Conservation (phyloP, 2,888 invertebrate species). For the Mythimna pallens region DNA sequence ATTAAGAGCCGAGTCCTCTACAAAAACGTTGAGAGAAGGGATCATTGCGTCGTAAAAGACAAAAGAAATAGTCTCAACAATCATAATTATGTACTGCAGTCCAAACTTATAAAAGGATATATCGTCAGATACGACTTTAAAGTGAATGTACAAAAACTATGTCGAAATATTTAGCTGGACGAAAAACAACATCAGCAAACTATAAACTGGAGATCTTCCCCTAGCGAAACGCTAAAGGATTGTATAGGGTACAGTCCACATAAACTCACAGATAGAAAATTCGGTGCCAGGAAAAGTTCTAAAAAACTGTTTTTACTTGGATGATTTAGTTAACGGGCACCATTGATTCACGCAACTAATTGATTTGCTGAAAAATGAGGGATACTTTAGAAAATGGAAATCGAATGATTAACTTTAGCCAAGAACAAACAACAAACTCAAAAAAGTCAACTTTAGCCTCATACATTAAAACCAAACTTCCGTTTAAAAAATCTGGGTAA, state of each 20-base stretch:
- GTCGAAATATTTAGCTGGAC: background rate
- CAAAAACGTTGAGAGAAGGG: background rate
- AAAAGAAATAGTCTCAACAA: too few species aligned
- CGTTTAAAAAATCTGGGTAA: too few species aligned
- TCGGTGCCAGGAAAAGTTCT: background rate
- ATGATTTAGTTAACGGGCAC: background rate
- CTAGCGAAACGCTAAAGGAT: too few species aligned
- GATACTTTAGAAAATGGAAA: background rate
- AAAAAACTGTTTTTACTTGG: background rate
- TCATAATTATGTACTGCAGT: background rate
- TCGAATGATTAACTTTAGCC: background rate
- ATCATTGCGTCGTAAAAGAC: too few species aligned
- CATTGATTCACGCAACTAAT: background rate
- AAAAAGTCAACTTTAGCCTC: too few species aligned
- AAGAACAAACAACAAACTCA: too few species aligned
- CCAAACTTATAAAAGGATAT: background rate
- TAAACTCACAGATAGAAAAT: background rate
- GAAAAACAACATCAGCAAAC: too few species aligned
- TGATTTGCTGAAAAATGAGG: background rate
- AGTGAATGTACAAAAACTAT: background rate
- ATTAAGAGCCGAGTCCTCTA: background rate
- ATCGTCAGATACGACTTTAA: background rate
- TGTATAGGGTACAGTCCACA: background rate
- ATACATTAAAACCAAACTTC: too few species aligned
- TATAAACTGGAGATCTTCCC: too few species aligned